These are phyloP conservation scores for Pandion haliaetus DNA, from an alignment of 2,113 vertebrate genomes.

Conservation along the genomic window DNA sequence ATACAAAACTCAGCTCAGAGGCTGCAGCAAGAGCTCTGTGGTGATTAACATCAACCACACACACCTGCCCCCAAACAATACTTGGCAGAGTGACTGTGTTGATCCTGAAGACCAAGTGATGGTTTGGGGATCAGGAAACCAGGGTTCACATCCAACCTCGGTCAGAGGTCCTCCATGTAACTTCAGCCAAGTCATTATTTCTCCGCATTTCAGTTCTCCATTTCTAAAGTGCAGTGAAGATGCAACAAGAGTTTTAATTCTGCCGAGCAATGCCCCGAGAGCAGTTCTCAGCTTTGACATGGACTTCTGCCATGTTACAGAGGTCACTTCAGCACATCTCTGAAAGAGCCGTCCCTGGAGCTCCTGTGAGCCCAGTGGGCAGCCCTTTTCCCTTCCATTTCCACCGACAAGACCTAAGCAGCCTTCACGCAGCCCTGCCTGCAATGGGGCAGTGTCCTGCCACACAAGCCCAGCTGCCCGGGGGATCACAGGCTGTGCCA, in stretches of 20 bases:
- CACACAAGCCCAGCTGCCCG: neutral
- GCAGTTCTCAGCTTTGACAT: neutral
- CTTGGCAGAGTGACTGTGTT: neutral
- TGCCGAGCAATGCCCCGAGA: neutral
- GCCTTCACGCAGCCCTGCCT: neutral
- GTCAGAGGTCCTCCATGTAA: neutral
- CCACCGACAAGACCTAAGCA: neutral
- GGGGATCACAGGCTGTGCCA: fast-evolving
- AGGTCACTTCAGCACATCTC: neutral
- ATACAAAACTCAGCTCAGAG: neutral
- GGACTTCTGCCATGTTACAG: neutral
- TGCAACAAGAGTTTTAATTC: neutral
- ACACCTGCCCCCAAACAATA: neutral
- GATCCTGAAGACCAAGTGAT: neutral
- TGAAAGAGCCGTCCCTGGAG: neutral
- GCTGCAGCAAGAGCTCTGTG: neutral
- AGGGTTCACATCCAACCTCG: neutral
- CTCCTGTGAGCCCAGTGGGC: neutral
- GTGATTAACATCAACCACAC: neutral
- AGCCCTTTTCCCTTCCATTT: neutral
- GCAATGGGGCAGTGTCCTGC: neutral
- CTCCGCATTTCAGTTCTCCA: neutral
- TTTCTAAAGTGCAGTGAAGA: neutral
- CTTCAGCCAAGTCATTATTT: neutral
- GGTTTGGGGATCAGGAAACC: neutral